Evolutionary conservation across 2,797 vertebrate species (phyloP).

Genomic region (Dallia pectoralis): DNA sequence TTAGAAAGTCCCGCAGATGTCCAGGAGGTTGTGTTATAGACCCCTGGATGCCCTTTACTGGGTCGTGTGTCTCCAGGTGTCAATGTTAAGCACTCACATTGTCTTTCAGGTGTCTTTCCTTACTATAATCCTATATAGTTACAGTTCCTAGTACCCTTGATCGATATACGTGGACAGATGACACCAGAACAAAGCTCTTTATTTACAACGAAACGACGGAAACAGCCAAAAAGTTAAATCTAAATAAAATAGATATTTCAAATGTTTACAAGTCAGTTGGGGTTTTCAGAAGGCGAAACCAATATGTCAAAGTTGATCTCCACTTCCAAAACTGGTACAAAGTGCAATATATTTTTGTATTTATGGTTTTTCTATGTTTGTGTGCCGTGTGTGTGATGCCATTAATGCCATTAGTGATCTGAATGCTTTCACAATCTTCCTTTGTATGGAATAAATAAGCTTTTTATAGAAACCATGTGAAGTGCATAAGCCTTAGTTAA

Average conservation of each 20-base stretch:
- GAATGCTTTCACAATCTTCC: conserved; percentile 48
- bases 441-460: conserved; percentile 48
- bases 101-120: not conserved
- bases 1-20: too few species aligned
- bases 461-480: not conserved
- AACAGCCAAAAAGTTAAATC: not conserved
- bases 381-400: conserved; percentile 51
- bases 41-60: too few species aligned
- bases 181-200: not conserved
- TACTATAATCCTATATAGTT: not conserved
- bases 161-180: too few species aligned
- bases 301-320: conserved; percentile 60
- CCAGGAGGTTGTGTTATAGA: too few species aligned
- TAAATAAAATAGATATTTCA: not conserved
- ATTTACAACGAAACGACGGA: not conserved
- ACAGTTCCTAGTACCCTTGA: not conserved
- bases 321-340: conserved; percentile 56
- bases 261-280: conserved; percentile 64
- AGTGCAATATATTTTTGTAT: conserved; percentile 74
- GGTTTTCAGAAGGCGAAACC: conserved; percentile 6
- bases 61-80: not conserved
- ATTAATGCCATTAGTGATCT: conserved; percentile 48
- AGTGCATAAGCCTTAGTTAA: not conserved
- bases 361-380: conserved; percentile 60
- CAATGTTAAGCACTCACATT: not conserved